Evolutionary conservation across 2,113 vertebrate species (phyloP).

Genomic region (Petromus typicus): DNA sequence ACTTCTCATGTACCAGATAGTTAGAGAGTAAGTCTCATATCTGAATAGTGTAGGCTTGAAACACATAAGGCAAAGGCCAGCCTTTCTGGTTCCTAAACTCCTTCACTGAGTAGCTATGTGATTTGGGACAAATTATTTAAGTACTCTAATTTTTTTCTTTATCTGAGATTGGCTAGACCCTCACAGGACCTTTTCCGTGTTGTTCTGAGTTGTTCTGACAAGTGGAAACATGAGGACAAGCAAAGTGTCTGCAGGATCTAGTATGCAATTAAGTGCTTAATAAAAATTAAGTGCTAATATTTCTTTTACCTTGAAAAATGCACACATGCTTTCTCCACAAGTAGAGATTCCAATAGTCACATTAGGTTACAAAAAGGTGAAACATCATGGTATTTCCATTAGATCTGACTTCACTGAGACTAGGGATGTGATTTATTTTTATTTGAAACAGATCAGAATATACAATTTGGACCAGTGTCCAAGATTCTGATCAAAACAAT

Average conservation of each 20-base stretch:
- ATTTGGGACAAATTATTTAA: conserved; percentile 15
- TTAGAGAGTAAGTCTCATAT: not conserved
- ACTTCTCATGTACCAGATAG: not conserved
- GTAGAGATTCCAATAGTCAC: not conserved
- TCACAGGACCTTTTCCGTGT: not conserved
- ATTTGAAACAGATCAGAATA: conserved; percentile 43
- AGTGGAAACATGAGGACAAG: not conserved
- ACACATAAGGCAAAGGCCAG: not conserved
- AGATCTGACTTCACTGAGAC: conserved; percentile 6
- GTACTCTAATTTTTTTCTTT: not conserved
- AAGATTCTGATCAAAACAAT: conserved; percentile 25
- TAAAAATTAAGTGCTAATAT: not conserved
- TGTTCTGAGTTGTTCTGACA: not conserved
- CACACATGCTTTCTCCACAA: not conserved
- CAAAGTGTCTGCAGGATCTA: not conserved
- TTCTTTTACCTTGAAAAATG: not conserved
- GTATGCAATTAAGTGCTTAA: not conserved
- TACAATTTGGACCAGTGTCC: not conserved
- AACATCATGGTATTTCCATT: not conserved
- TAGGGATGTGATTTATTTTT: conserved; percentile 32
- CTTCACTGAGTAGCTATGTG: not conserved
- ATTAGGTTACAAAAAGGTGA: not conserved
- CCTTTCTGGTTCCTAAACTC: not conserved
- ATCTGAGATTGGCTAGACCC: not conserved
- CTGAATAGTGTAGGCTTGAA: not conserved